phyloP scores from a whole-genome alignment of 2,113 vertebrate species.

The Chitala chitala region DNA sequence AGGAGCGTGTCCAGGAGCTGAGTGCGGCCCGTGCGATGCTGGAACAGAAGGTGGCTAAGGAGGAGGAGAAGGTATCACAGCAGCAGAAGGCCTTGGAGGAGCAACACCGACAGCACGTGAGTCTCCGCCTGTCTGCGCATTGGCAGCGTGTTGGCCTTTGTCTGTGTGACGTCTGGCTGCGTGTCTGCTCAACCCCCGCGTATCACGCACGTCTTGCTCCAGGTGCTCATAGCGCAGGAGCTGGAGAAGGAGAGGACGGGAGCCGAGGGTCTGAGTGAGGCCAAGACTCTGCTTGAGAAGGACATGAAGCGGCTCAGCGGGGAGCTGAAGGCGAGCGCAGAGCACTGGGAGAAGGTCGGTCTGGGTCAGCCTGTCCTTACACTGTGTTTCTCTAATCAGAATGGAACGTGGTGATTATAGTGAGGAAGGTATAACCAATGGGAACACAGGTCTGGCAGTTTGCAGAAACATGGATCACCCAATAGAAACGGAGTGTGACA shows the following conservation, averaged over 20 bases:
- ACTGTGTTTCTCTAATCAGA: not conserved
- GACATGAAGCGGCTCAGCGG: conserved; percentile 64
- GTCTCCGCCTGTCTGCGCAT: not conserved
- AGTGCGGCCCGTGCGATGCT: conserved; percentile 56
- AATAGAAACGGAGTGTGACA: too few species aligned
- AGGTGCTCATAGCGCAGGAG: conserved; percentile 77
- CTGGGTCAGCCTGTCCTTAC: not conserved
- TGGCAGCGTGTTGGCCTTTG: not conserved
- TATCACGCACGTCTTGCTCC: not conserved
- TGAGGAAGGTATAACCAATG: not conserved
- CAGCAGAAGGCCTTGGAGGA: conserved; percentile 68
- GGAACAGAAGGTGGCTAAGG: conserved; percentile 73
- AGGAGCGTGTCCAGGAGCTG: conserved; percentile 76
- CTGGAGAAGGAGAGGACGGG: conserved; percentile 75
- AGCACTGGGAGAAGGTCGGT: conserved; percentile 80
- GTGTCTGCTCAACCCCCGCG: too few species aligned
- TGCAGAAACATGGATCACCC: too few species aligned
- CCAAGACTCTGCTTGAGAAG: conserved; percentile 72
- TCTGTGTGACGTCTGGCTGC: not conserved
- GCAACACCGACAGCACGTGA: conserved; percentile 77
- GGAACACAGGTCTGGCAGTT: not conserved
- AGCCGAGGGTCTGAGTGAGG: conserved; percentile 70
- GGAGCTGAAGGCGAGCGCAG: conserved; percentile 69
- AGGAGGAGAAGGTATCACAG: conserved; percentile 66
- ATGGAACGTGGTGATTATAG: not conserved